phyloP scores from a whole-genome alignment of 2,113 vertebrate genomes.

The Notarius quadriscutis region DNA sequence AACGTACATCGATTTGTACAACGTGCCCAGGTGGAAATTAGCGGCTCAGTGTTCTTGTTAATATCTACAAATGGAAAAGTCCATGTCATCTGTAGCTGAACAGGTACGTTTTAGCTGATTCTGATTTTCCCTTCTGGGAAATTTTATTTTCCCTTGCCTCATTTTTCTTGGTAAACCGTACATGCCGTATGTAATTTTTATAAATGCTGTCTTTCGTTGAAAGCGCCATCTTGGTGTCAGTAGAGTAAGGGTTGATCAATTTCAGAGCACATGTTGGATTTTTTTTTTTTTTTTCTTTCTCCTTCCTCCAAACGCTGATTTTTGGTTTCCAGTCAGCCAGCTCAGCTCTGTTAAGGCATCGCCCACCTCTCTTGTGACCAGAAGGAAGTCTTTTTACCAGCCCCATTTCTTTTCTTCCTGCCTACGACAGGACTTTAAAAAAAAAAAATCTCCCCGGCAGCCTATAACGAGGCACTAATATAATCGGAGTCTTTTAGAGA shows the following conservation, averaged over 20 bases:
- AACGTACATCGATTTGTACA: background rate
- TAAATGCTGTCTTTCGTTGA: background rate
- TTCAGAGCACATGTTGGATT: background rate
- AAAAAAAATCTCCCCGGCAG: slow-evolving; percentile 10
- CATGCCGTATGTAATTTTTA: background rate
- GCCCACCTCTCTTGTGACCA: slow-evolving; percentile 1
- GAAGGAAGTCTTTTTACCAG: slow-evolving; percentile 23
- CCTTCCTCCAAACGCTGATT: background rate
- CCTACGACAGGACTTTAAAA: slow-evolving; percentile 15
- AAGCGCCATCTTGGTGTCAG: background rate
- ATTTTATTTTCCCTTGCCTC: background rate
- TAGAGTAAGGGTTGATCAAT: background rate
- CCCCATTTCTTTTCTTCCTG: slow-evolving; percentile 43
- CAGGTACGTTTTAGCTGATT: background rate
- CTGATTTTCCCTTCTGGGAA: background rate
- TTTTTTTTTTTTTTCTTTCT: too few species aligned
- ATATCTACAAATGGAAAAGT: background rate
- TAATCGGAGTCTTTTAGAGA: slow-evolving; percentile 28
- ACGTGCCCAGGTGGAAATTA: background rate
- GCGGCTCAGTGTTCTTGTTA: background rate
- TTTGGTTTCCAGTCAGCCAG: background rate
- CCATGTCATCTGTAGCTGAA: background rate
- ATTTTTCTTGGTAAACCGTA: background rate
- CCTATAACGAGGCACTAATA: slow-evolving; percentile 17
- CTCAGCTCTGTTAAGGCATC: background rate